Evolutionary conservation across 2,888 invertebrate genomes (phyloP), one percentile per base, ranked within the genome.

Genomic region (Timema podura): DNA sequence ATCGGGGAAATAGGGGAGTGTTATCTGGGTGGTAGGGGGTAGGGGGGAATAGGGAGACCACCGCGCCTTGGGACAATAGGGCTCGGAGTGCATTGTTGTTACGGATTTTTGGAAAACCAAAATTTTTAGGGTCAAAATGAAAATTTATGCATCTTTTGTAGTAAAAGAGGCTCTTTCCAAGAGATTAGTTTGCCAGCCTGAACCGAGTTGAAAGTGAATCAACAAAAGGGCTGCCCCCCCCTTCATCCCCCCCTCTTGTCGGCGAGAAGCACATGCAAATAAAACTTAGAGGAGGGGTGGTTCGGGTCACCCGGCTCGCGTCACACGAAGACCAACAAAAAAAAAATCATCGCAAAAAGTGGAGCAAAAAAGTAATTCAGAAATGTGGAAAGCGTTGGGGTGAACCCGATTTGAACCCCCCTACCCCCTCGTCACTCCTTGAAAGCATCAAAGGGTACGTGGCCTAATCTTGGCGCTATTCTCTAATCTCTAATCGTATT

Each of bases 101-200:
- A 64, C 67, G 69, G 70, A 74, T 72, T 74, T 74, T 73, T 73
- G 71, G 70, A 73, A 75, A 74, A 73, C 73, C 72, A 73, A 74
- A 72, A 70, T 74, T 75, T 73, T 73, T 72, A 68, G 68, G 70
- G 68, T 61, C 72, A 73, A 74, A 74, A 74, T 74, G 74, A 74
- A 74, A 75, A 75, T 75, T 73, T 72, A 75, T 75, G 74, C 74
- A 74, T 71, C 71, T 73, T 72, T 74, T 75, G 71, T 72, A 64
- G 72, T 67, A 64, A 71, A 66, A 68, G 74, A 70, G 73, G 74
- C 74, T 74, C 75, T 75, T 77, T 77, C 76, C 76, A 76, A 74
- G 74, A 76, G 77, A 77, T 77, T 76, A 77, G 76, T 75, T 76
- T 71, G 71, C 68, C 69, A 70, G 65, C 48, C 16, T 16, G 1